A percentile compares a stretch with the other conserved stretches of the same genome.
Evolutionary conservation across 2,113 vertebrate genomes (phyloP).

Genomic region (Grammomys dolichurus): DNA sequence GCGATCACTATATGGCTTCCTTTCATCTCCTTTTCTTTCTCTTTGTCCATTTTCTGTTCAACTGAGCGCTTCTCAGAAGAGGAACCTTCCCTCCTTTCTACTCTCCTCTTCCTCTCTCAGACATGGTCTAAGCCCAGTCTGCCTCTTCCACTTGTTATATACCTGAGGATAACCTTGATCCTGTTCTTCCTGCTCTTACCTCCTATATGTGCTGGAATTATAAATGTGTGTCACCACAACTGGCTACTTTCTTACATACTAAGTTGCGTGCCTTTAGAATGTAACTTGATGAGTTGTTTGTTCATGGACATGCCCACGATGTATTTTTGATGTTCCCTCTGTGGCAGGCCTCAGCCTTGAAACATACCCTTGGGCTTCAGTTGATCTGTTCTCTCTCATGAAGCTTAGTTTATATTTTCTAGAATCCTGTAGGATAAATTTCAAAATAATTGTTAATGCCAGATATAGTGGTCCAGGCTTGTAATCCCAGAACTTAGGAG

Average conservation of each 20-base stretch:
- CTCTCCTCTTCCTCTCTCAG: neutral
- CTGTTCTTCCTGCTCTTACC: neutral
- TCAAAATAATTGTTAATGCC: neutral
- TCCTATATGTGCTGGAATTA: neutral
- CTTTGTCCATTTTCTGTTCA: neutral
- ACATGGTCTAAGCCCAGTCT: neutral
- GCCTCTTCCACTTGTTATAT: neutral
- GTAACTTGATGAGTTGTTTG: neutral
- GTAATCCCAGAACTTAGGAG: neutral
- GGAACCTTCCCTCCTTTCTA: neutral
- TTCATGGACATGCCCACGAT: neutral
- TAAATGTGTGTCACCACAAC: neutral
- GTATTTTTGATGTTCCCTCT: neutral
- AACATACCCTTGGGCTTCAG: neutral
- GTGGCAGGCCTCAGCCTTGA: neutral
- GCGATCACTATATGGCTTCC: neutral
- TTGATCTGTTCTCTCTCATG: neutral
- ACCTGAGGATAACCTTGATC: neutral
- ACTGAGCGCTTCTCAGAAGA: neutral
- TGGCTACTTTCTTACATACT: neutral
- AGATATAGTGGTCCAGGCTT: neutral
- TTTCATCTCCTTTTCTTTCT: neutral
- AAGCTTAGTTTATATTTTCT: neutral
- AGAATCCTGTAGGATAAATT: neutral
- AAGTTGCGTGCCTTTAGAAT: neutral